These are phyloP conservation scores for Phaedon cochleariae DNA, from an alignment of 2,888 invertebrate species.

Conservation along the genomic window DNA sequence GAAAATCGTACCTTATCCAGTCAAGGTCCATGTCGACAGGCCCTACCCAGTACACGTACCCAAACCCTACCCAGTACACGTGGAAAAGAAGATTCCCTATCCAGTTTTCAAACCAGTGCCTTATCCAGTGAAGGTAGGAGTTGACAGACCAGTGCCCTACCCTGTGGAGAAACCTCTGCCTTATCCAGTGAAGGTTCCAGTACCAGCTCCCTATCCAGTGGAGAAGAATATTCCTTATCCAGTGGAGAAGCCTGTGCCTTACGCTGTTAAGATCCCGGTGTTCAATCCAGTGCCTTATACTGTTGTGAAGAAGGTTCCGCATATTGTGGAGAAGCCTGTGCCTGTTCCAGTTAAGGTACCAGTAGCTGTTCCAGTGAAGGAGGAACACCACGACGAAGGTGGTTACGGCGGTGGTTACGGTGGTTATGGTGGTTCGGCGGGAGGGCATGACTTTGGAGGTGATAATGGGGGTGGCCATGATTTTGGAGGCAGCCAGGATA, in stretches of 20 bases:
- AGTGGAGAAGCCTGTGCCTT: slow-evolving; percentile 75
- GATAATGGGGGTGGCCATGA: slow-evolving; percentile 38
- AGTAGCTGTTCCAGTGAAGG: slow-evolving; percentile 67
- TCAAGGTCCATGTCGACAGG: slow-evolving; percentile 73
- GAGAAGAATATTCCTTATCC: slow-evolving; percentile 73
- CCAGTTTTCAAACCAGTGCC: slow-evolving; percentile 76
- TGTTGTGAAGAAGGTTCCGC: slow-evolving; percentile 60
- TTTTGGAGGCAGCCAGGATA: slow-evolving; percentile 37
- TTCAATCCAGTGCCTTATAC: slow-evolving; percentile 73
- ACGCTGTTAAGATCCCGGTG: slow-evolving; percentile 67
- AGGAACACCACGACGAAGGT: slow-evolving; percentile 42
- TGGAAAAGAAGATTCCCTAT: slow-evolving; percentile 80
- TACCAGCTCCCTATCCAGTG: slow-evolving; percentile 76
- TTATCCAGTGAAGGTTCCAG: slow-evolving; percentile 76
- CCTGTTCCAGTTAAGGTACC: slow-evolving; percentile 77
- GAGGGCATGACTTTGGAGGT: slow-evolving; percentile 44
- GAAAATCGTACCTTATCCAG: slow-evolving; percentile 76
- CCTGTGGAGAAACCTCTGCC: slow-evolving; percentile 83
- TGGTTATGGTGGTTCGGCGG: slow-evolving; percentile 40
- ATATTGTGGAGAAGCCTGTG: slow-evolving; percentile 66
- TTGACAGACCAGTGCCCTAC: slow-evolving; percentile 75
- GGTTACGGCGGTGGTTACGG: slow-evolving; percentile 43
- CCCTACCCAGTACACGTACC: slow-evolving; percentile 75
- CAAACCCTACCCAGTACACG: slow-evolving; percentile 74
- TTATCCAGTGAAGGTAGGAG: slow-evolving; percentile 74